Evolutionary conservation across 2,113 vertebrate genomes (phyloP), one percentile per base, ranked within the genome.

Genomic region (Sebastes schlegelii): DNA sequence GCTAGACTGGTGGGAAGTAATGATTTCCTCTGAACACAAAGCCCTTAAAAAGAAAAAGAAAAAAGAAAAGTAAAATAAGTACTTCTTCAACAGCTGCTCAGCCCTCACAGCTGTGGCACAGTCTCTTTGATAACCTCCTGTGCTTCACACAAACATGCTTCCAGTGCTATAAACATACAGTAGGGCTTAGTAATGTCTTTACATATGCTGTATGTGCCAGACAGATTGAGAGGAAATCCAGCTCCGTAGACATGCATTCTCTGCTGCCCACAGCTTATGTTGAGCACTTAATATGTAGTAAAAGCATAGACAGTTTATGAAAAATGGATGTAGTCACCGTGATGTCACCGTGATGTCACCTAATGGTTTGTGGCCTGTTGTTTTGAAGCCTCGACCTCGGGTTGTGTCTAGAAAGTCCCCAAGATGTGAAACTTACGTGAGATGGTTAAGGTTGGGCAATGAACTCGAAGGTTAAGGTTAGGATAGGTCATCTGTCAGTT

Each of bases 211-310:
- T 75, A 64, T 64, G 4, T 4, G 72, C 79, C 83, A 89, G 82
- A 77, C 60, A 77, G 76, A 88, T 80, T 87, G 79, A 85, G 6
- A 67, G 72, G 82, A 81, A 84, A 86, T 76, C 81, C 84, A 85
- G 76, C 84, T 77, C 79, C 51, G 86, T 65, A 75, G 75, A 89
- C 88, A 90, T 74, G 75, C 78, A 88, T 86, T 80, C 62, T 79
- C 62, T 34, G 48, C 83, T 75, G 74, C 84, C 82, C 8, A 49
- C 85, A 83, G 88, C 84, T 93, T 86, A 91, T 64, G 75, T 65
- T 86, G 63, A 87, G 78, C 51, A 69, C 74, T 87, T 92, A 88
- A 87, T 85, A 81, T 83, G 48, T 66, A 79, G 76, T 90, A 90
- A 88, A 85, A 34, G 34, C 34, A 34, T 34, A 4, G 34, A 34